These are phyloP conservation scores for Elymnias hypermnestra DNA, from an alignment of 1,140 invertebrate genomes.

Conservation along the genomic window DNA sequence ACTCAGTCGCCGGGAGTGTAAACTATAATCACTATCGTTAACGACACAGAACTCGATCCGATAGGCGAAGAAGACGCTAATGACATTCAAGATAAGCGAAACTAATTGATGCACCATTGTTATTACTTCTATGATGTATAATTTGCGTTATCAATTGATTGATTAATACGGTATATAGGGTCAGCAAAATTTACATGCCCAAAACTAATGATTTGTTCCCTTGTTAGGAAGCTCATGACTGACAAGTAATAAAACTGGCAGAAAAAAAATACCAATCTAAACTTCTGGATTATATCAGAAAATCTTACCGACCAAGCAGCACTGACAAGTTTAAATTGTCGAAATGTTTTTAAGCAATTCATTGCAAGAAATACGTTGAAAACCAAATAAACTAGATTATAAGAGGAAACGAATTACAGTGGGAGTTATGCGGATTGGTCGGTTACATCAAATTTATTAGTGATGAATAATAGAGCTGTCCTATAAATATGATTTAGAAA, in stretches of 20 bases:
- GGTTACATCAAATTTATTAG: constrained; percentile 60
- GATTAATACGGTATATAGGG: constrained; percentile 60
- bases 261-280: constrained; percentile 53
- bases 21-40: constrained; percentile 24
- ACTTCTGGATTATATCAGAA: constrained; percentile 52
- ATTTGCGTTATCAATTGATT: constrained; percentile 43
- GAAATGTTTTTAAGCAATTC: not conserved
- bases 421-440: constrained; percentile 52
- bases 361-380: constrained; percentile 5
- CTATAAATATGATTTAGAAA: constrained; percentile 70
- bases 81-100: constrained; percentile 61
- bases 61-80: constrained; percentile 53
- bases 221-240: constrained; percentile 72
- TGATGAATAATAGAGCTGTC: constrained; percentile 76
- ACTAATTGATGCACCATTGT: constrained; percentile 70
- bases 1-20: no score
- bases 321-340: constrained; percentile 11
- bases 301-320: constrained; percentile 61
- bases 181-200: constrained; percentile 72
- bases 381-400: constrained; percentile 1
- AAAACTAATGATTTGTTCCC: constrained; percentile 72
- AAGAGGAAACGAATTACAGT: not conserved
- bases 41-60: constrained; percentile 43
- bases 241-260: constrained; percentile 47
- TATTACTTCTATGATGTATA: constrained; percentile 54